Evolutionary conservation across 2,113 vertebrate species (phyloP).

Genomic region (Bagarius yarrelli): DNA sequence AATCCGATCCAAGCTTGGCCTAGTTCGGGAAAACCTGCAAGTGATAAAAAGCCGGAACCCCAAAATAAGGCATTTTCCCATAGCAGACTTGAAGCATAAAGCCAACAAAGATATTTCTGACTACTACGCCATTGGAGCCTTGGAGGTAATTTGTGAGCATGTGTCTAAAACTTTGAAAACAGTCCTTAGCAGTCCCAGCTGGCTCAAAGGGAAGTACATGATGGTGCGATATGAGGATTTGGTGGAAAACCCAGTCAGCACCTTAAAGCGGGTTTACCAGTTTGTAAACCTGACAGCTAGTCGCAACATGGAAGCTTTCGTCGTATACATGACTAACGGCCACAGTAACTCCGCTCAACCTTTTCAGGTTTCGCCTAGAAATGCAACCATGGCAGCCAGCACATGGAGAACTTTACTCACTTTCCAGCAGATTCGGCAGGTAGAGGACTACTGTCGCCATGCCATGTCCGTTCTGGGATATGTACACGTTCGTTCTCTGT

Average conservation of each 20-base stretch:
- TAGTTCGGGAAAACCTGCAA: conserved; percentile 94
- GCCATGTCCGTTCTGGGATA: conserved; percentile 94
- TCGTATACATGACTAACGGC: conserved; percentile 93
- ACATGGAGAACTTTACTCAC: conserved; percentile 91
- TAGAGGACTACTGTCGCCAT: conserved; percentile 92
- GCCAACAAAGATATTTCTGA: conserved; percentile 82
- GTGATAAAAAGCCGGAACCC: conserved; percentile 92
- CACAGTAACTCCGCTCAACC: conserved; percentile 86
- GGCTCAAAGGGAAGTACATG: conserved; percentile 93
- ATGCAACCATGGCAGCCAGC: conserved; percentile 88
- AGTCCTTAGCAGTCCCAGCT: conserved; percentile 83
- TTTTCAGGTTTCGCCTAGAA: conserved; percentile 91
- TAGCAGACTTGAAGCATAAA: conserved; percentile 84
- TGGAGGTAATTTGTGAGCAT: conserved; percentile 95
- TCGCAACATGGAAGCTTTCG: conserved; percentile 88
- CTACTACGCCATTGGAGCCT: conserved; percentile 92
- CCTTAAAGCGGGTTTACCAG: conserved; percentile 80
- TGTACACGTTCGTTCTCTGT: conserved; percentile 78
- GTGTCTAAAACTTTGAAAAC: conserved; percentile 89
- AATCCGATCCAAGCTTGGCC: conserved; percentile 89
- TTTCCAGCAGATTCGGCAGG: conserved; percentile 92
- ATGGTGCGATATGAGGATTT: conserved; percentile 94
- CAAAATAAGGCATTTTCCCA: conserved; percentile 85
- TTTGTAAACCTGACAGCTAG: conserved; percentile 87
- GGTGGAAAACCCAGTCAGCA: conserved; percentile 89